These are phyloP conservation scores for Hydrotaea diabolus DNA, from an alignment of 2,888 invertebrate species.

Conservation along the genomic window DNA sequence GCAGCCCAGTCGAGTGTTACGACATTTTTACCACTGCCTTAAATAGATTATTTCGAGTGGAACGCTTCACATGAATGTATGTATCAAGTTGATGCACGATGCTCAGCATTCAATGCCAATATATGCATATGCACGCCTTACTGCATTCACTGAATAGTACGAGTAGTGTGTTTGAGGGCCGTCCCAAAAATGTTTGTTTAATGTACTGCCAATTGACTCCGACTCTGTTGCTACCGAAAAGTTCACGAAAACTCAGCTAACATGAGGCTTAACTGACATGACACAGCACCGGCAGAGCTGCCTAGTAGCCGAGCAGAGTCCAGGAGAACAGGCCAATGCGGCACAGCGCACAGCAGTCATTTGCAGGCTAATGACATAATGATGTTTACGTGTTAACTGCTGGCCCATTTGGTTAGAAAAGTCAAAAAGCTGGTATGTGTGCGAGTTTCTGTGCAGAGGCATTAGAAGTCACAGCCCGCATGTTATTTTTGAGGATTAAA, in stretches of 20 bases:
- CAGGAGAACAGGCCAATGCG: neutral
- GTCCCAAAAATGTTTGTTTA: conserved; percentile 39
- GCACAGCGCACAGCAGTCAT: conserved; percentile 35
- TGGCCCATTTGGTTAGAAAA: conserved; percentile 46
- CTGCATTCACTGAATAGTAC: no score
- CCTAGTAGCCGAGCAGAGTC: neutral
- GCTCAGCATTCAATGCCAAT: no score
- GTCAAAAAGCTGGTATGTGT: conserved; percentile 42
- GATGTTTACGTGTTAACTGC: conserved; percentile 56
- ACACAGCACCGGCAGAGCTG: conserved; percentile 21
- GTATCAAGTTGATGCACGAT: no score
- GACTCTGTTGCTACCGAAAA: conserved; percentile 4
- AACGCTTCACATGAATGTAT: no score
- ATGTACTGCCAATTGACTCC: conserved; percentile 37
- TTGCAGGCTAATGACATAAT: conserved; percentile 56
- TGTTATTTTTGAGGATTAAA: conserved; percentile 44
- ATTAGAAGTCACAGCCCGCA: conserved; percentile 44
- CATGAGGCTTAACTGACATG: conserved; percentile 44
- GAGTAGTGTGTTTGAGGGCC: neutral
- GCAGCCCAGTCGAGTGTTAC: no score
- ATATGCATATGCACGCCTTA: no score
- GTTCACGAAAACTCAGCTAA: conserved; percentile 42
- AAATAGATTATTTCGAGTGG: no score
- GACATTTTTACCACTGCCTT: no score
- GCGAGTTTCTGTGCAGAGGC: neutral